Evolutionary conservation across 2,797 vertebrate genomes (phyloP), one percentile per base, ranked within the genome.

Genomic region (Odontamblyopus rebecca): DNA sequence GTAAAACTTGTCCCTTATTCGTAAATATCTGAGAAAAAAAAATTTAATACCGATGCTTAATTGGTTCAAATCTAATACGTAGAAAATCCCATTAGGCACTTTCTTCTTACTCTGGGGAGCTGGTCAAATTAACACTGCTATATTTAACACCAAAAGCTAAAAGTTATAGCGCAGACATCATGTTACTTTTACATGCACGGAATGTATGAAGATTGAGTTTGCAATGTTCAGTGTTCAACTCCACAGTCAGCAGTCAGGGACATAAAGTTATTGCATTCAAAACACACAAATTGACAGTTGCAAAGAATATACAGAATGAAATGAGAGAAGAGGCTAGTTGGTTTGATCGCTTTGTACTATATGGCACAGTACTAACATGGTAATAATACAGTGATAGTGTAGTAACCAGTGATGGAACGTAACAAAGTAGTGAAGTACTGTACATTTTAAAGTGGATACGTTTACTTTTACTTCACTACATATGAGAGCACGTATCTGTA

Each of bases 81-180:
- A 69, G 71, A 80, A 79, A 86, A 72, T 88, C 79, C 87, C 66
- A 77, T 77, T 85, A 91, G 90, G 89, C 89, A 90, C 89, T 89
- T 90, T 88, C 74, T 86, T 83, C 81, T 67, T 64, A 70, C 64
- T 73, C 82, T 56, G 67, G 68, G 78, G 74, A 81, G 51, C 68
- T 29, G 64, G 30, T 61, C 29, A 81, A 76, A 71, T 62, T 4
- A 71, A 73, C 26, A 68, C 59, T 26, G 23, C 77, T 70, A 65
- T 75, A 72, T 76, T 68, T 71, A 30, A 67, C 11, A 13, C 53
- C 57, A 48, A 57, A 48, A 57, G 35, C 64, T 38, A 9, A 38
- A 54, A 57, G 41, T 73, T 70, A 66, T 51, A 66, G 67, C 18
- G 59, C 61, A 78, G 74, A 74, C 57, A 61, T 35, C 53, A 8